Percentiles rank a stretch among this genome's conserved stretches.
Evolutionary conservation across 2,888 invertebrate genomes (phyloP).

Genomic region (Mythimna impura): DNA sequence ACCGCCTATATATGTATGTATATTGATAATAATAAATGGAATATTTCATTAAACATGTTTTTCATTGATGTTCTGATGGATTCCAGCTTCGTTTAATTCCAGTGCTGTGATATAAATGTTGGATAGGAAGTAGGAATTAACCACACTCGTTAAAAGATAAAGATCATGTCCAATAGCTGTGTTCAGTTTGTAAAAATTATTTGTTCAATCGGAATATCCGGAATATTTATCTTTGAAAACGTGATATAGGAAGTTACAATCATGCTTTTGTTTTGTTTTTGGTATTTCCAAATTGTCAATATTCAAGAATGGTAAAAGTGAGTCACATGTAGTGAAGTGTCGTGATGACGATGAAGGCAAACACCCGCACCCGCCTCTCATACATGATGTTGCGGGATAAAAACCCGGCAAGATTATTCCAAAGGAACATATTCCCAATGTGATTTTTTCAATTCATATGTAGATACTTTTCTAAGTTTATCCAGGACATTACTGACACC

Average conservation of each 20-base stretch:
- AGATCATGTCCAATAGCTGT: constrained; percentile 4
- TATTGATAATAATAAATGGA: constrained; percentile 61
- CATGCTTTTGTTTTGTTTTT: constrained; percentile 3
- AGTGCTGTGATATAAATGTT: constrained; percentile 30
- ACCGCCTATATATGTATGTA: constrained; percentile 38
- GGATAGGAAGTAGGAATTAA: constrained; percentile 17
- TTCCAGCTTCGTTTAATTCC: constrained; percentile 24
- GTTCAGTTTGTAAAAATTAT: constrained; percentile 8
- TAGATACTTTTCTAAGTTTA: too few relatives aligned
- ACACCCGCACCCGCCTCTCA: too few relatives aligned
- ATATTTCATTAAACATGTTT: constrained; percentile 62
- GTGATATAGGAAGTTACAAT: constrained; percentile 8
- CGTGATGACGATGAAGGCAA: too few relatives aligned
- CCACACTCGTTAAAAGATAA: constrained; percentile 9
- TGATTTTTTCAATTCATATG: too few relatives aligned
- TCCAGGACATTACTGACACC: too few relatives aligned
- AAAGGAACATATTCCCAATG: too few relatives aligned
- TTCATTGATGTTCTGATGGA: constrained; percentile 41
- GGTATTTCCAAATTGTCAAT: constrained; percentile 3
- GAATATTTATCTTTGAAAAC: constrained; percentile 2
- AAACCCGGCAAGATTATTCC: too few relatives aligned
- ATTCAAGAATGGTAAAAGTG: not conserved
- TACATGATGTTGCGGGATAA: too few relatives aligned
- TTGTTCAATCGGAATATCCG: constrained; percentile 15
- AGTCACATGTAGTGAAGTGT: not conserved